Base-by-base conservation (phyloP, 1,140 invertebrate genomes). In the Intoshia linei region DNA sequence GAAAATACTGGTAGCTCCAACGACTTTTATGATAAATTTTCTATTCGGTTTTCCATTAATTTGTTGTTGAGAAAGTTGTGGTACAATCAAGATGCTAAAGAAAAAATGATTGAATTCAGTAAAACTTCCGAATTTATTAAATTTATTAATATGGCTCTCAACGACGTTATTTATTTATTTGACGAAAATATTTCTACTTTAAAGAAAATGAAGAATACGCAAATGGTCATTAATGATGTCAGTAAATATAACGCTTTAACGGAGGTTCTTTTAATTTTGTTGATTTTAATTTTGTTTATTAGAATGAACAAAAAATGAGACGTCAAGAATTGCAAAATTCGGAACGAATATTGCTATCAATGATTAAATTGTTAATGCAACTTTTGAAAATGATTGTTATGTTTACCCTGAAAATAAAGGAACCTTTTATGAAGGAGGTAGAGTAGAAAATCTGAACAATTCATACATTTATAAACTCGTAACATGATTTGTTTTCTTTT, bases 21-120 rank as follows among this genome's bases (percentile, higher is more conserved):
- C 27, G 84, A 93, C 56, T 95, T 93, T 59, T 95, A 92, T 51
- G 84, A 93, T 58, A 95, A 93, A 61, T 95, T 93, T 54, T 79
- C 78, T 10, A 92, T 93, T 49, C 68, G 79, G 42, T 90, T 90
- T 61, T 77, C 87, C 50, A 87, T 93, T 49, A 87, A 79, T 56
- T 68, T 90, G 47, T 81, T 93, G 47, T 66, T 93, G 32, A 84
- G 90, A 43, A 50, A 47, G 22, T 49, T 68, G 40, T 66, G 64
- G 65, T 47, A 47, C 14, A 54, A 54, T 32, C 49, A 50, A 21
- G 6, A 10, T 21, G 13, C 21, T 25, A 14, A 36, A 29, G 15
- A 27, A 27, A 10, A 27, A 27, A 27, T 10, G 7, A 27, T 10
- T 27, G n/a, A 18, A 34, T 19, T 19, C 46, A 52, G 50, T 19